Percentiles rank a stretch among this genome's conserved stretches.
These are phyloP conservation scores for Rhineura floridana DNA, from an alignment of 2,113 vertebrate species.

Conservation along the genomic window DNA sequence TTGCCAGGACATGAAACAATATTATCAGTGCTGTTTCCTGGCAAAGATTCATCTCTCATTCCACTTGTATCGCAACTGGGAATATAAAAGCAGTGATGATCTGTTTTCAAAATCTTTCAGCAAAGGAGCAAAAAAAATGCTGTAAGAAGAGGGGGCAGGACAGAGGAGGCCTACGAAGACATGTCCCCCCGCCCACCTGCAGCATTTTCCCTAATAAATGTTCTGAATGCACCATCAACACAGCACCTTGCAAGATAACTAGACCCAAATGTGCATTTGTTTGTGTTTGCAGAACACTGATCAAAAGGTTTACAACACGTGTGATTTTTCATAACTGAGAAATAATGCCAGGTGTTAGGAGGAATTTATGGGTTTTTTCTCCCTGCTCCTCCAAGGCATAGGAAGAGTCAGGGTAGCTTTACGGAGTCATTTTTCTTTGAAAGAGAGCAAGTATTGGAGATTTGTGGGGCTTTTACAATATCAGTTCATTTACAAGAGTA, in stretches of 20 bases:
- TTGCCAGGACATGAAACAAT: constrained; percentile 1
- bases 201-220: not conserved
- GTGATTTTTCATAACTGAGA: not conserved
- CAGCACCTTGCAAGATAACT: not conserved
- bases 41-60: constrained; percentile 28
- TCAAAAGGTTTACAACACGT: not conserved
- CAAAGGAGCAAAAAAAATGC: not conserved
- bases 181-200: not conserved
- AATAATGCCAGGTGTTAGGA: constrained; percentile 18
- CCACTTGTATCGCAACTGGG: not conserved
- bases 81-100: constrained; percentile 26
- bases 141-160: not conserved
- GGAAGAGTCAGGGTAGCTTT: not conserved
- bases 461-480: not conserved
- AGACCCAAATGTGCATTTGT: not conserved
- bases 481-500: not conserved
- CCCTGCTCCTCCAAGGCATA: not conserved
- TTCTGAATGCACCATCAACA: not conserved
- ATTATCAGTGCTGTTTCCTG: not conserved
- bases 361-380: constrained; percentile 3
- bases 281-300: constrained; percentile 1
- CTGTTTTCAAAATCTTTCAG: constrained; percentile 20
- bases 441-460: not conserved
- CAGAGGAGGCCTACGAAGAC: too few species aligned
- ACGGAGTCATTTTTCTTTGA: not conserved